Evolutionary conservation across 1,140 invertebrate species (phyloP).

Genomic region (Hydropsyche tenuis): DNA sequence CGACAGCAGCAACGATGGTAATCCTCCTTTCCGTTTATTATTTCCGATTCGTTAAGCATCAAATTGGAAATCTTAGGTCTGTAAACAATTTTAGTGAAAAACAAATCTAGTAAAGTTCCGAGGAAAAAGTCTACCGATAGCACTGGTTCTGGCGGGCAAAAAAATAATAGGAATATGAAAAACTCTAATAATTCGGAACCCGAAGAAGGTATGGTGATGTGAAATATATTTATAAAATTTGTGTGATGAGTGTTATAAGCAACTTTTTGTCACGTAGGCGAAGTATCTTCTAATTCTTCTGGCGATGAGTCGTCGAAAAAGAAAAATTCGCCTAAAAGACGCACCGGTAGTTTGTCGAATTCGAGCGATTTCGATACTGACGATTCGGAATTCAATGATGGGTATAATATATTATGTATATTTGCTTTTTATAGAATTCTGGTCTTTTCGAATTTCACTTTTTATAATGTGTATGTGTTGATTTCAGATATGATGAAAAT

Average conservation of each 20-base stretch:
- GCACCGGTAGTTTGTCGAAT: conserved; percentile 51
- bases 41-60: neutral
- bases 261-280: conserved; percentile 54
- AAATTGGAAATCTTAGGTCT: neutral
- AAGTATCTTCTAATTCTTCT: conserved; percentile 66
- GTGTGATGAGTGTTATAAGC: no score
- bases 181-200: conserved; percentile 71
- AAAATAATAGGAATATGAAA: conserved; percentile 58
- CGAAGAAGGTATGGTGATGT: conserved; percentile 73
- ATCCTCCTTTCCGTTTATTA: neutral
- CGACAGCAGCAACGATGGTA: conserved; percentile 24
- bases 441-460: neutral
- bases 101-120: conserved; percentile 52
- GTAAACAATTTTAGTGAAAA: conserved; percentile 52
- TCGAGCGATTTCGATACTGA: conserved; percentile 58
- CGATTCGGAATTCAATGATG: conserved; percentile 66
- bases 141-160: conserved; percentile 54
- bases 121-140: conserved; percentile 58
- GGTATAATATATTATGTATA: conserved; percentile 52
- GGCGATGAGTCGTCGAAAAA: conserved; percentile 60
- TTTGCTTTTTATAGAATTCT: no score
- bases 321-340: conserved; percentile 19
- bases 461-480: conserved; percentile 20
- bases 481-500: conserved; percentile 88
- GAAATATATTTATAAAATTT: no score